phyloP scores from a whole-genome alignment of 2,797 vertebrate genomes.

The Sebastes reedi region DNA sequence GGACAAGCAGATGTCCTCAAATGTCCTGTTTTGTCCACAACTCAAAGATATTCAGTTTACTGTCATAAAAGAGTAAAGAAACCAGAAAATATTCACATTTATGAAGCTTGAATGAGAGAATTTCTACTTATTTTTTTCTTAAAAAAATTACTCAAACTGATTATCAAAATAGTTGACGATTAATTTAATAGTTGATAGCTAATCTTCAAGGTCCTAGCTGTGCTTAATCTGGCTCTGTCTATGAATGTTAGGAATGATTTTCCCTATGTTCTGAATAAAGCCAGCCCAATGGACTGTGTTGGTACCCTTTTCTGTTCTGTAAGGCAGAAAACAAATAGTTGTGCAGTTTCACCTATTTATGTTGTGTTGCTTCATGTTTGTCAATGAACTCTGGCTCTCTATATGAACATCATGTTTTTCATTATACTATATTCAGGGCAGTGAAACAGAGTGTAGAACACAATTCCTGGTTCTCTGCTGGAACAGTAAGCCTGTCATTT shows the following conservation, averaged over 20 bases:
- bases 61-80: too few species aligned
- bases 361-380: neutral
- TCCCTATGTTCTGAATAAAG: neutral
- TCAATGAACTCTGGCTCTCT: neutral
- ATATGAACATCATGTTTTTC: neutral
- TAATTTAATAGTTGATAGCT: too few species aligned
- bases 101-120: too few species aligned
- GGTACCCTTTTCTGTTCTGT: neutral
- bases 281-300: neutral
- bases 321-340: neutral
- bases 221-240: neutral
- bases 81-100: too few species aligned
- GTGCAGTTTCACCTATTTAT: neutral
- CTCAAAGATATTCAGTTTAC: too few species aligned
- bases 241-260: neutral
- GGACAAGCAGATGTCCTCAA: too few species aligned
- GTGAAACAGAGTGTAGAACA: neutral
- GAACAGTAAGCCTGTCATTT: constrained; percentile 26
- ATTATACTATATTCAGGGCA: neutral
- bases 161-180: too few species aligned
- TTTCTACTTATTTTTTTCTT: too few species aligned
- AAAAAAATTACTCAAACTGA: too few species aligned
- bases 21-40: too few species aligned
- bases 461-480: constrained; percentile 6
- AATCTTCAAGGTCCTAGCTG: neutral